A percentile compares a stretch with the other conserved stretches of the same genome.
These are phyloP conservation scores for Lanius collurio DNA, from an alignment of 2,113 vertebrate species.

Conservation along the genomic window DNA sequence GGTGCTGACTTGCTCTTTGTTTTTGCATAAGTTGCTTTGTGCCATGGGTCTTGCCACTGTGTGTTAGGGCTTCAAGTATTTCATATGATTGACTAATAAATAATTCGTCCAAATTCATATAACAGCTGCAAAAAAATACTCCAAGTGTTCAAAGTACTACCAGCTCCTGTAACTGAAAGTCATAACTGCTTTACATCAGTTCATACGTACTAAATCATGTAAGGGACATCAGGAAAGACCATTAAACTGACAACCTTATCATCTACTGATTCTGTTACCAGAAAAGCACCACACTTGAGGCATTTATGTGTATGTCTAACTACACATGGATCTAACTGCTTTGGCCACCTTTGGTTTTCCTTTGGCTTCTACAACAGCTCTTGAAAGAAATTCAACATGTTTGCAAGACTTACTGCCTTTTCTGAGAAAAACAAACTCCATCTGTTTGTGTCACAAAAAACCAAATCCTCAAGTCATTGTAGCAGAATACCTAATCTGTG, in stretches of 20 bases:
- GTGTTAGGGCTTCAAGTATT: background rate
- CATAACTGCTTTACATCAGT: background rate
- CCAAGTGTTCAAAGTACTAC: background rate
- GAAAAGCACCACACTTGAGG: background rate
- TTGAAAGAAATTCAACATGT: background rate
- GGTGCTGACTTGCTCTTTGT: accelerated
- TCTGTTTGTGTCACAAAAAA: background rate
- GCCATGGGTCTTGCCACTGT: background rate
- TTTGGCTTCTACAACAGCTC: background rate
- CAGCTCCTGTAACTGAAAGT: background rate
- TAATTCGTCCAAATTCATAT: background rate
- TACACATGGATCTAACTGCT: background rate
- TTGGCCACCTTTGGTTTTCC: background rate
- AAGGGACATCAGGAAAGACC: background rate
- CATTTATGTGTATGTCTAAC: background rate
- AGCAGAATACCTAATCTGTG: background rate
- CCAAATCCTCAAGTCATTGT: background rate
- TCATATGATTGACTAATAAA: background rate
- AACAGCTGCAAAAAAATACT: background rate
- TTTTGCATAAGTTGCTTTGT: background rate
- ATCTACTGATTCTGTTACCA: background rate
- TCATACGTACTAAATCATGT: background rate
- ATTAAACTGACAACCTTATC: background rate
- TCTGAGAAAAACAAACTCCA: background rate
- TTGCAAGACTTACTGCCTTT: background rate